Conservation (phyloP, 2,797 vertebrate species). For the Corythornis leucogaster region DNA sequence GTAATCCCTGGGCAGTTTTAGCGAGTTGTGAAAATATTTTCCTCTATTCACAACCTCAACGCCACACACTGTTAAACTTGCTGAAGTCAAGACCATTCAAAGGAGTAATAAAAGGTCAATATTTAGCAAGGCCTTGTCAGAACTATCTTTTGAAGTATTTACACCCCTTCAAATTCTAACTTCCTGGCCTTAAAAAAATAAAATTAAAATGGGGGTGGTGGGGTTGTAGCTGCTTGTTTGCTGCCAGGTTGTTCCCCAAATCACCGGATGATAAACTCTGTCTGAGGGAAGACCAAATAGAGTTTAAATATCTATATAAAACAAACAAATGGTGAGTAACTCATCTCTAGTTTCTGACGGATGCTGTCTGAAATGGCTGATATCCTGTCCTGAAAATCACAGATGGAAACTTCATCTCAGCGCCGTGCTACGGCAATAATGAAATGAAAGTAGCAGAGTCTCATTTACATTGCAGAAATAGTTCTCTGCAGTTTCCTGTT, state of each 20-base stretch:
- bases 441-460: constrained; percentile 78
- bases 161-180: not conserved
- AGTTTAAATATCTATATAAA: not conserved
- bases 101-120: not conserved
- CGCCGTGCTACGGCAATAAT: constrained; percentile 52
- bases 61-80: not conserved
- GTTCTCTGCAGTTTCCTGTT: constrained; percentile 75
- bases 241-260: not conserved
- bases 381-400: constrained; percentile 66
- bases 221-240: not conserved
- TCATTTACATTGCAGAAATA: constrained; percentile 79
- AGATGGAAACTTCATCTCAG: constrained; percentile 63
- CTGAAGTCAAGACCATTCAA: not conserved
- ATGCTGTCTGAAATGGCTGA: constrained; percentile 42
- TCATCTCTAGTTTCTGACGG: not conserved
- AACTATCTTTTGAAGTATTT: not conserved
- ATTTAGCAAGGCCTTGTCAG: not conserved
- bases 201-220: not conserved
- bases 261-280: not conserved
- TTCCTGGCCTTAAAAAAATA: not conserved
- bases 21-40: not conserved
- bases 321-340: not conserved
- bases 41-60: not conserved
- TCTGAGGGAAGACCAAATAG: not conserved
- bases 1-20: not conserved